Base-by-base conservation (phyloP, 2,888 invertebrate species). In the Clepsis dumicolana region DNA sequence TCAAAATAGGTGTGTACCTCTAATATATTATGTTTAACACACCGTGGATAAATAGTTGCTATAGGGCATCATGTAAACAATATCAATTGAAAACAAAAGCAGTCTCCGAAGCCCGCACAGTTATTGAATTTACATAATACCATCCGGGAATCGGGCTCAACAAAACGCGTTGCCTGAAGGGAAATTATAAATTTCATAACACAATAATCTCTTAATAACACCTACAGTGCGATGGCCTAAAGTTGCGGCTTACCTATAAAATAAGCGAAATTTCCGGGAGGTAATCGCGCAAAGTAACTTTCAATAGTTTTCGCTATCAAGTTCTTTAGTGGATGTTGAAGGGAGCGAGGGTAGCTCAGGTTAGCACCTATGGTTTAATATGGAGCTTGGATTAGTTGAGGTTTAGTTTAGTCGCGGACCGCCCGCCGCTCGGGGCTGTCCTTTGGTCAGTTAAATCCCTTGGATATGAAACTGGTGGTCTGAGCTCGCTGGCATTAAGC, bases 301-400 rank as follows among this genome's bases (percentile, higher is more conserved):
- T 88, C 84, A 85, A 89, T 90, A 90, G 91, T 89, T 90, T 88
- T 84, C 81, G 85, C 78, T 77, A 76, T 76, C 72, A 81, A 81
- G 82, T 86, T 85, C 81, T 85, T 82, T 79, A 75, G 78, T 64
- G 74, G 75, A 74, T 65, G 81, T 69, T 80, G 75, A 70, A 72
- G 71, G 73, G 74, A 38, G 70, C 50, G 53, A 50, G 41, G 59
- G 35, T 41, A 61, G 70, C 81, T 79, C 78, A 86, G 86, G 89
- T 92, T 93, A 94, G 89, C 84, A 85, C 86, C 86, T 87, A 85
- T 85, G 90, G 90, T 88, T 90, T 91, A 91, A 90, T 89, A 86
- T 88, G 85, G 81, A 83, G 85, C 89, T 80, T 87, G 93, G 94
- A 94, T 94, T 92, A 94, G 78, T 83, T 81, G 82, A 84, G 91